A percentile compares a stretch with the other conserved stretches of the same genome.
Evolutionary conservation across 2,797 vertebrate genomes (phyloP).

Genomic region (Miichthys miiuy): DNA sequence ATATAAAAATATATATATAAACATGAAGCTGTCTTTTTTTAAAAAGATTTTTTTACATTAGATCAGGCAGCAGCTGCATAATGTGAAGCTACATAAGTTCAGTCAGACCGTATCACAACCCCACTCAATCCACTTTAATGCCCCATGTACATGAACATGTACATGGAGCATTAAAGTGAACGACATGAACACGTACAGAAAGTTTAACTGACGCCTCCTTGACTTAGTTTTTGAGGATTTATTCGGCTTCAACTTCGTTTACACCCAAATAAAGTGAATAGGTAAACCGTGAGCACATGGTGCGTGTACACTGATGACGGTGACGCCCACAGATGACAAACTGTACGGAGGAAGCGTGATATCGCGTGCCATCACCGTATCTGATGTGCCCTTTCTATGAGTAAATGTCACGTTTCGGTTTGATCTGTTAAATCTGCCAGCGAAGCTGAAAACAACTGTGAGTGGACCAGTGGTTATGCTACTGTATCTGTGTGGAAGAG

Average conservation of each 20-base stretch:
- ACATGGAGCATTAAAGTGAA: no score
- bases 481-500: neutral
- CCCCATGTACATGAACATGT: no score
- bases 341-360: neutral
- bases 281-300: neutral
- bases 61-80: neutral
- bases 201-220: no score
- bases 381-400: neutral
- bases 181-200: no score
- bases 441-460: neutral
- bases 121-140: neutral
- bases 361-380: neutral
- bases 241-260: no score
- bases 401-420: neutral
- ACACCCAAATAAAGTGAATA: neutral
- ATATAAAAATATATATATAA: neutral
- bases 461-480: slow-evolving; percentile 6
- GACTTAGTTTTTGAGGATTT: no score
- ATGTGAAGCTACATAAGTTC: neutral
- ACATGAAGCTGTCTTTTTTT: neutral
- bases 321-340: neutral
- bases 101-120: neutral
- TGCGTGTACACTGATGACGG: neutral
- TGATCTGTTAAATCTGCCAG: no score
- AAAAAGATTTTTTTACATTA: neutral